These are phyloP conservation scores for Pyrocoelia pectoralis DNA, from an alignment of 2,888 invertebrate species.

Conservation along the genomic window DNA sequence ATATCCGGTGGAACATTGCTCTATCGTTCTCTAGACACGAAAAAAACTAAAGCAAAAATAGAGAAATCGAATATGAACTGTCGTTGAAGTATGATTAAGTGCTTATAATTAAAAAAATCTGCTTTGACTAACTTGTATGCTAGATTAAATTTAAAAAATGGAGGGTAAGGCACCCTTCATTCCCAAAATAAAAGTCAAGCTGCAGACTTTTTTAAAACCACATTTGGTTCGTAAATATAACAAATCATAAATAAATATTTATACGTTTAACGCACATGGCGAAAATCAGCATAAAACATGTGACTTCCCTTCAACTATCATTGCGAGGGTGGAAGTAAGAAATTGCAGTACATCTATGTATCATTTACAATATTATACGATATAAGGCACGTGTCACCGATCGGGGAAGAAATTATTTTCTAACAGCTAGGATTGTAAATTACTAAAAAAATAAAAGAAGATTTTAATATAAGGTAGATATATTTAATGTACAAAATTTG, in stretches of 20 bases:
- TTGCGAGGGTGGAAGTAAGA: constrained; percentile 26
- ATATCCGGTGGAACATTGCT: constrained; percentile 5
- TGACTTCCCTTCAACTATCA: constrained; percentile 24
- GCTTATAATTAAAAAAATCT: constrained; percentile 4
- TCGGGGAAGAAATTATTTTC: constrained; percentile 29
- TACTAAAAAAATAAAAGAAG: neutral
- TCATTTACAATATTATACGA: constrained; percentile 18
- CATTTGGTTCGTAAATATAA: constrained; percentile 32
- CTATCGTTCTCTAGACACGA: constrained; percentile 6
- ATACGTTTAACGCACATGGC: constrained; percentile 35
- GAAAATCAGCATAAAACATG: constrained; percentile 36
- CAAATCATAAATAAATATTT: constrained; percentile 38
- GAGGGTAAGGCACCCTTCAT: constrained; percentile 25
- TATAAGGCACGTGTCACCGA: constrained; percentile 35
- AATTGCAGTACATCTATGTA: constrained; percentile 12
- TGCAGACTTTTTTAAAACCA: constrained; percentile 26
- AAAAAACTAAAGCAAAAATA: neutral
- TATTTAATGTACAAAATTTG: constrained; percentile 36
- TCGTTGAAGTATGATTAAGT: neutral
- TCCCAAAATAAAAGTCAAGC: constrained; percentile 32
- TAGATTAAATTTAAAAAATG: constrained; percentile 20
- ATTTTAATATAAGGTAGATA: constrained; percentile 21
- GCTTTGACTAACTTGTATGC: constrained; percentile 9
- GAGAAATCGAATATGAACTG: neutral
- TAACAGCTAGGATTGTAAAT: neutral